Conservation (phyloP, 2,888 invertebrate genomes). For the Theristus sp. region DNA sequence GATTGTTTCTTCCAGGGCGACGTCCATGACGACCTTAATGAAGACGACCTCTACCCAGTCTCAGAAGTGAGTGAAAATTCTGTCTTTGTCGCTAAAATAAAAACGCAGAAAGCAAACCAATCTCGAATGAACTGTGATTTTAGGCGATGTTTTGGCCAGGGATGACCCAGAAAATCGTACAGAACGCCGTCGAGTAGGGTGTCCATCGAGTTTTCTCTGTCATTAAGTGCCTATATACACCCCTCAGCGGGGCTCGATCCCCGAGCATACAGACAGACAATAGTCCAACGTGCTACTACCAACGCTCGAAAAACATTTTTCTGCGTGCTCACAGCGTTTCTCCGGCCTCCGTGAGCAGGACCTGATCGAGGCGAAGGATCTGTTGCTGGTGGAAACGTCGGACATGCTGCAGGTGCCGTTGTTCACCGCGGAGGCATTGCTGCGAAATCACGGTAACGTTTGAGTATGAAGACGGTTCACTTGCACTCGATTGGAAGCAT, state of each 20-base stretch:
- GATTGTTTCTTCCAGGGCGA: not conserved
- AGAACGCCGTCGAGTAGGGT: too few species aligned
- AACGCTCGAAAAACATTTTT: too few species aligned
- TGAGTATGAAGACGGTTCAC: not conserved
- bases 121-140: too few species aligned
- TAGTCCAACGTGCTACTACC: too few species aligned
- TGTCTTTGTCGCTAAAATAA: too few species aligned
- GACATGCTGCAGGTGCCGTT: conserved; percentile 51
- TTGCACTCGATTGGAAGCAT: too few species aligned
- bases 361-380: conserved; percentile 50
- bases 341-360: conserved; percentile 46
- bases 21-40: conserved; percentile 1
- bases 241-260: too few species aligned
- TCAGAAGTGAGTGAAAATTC: conserved; percentile 1
- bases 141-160: too few species aligned
- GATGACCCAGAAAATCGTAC: too few species aligned
- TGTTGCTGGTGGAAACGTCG: conserved; percentile 48
- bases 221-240: too few species aligned
- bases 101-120: not conserved
- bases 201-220: too few species aligned
- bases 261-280: too few species aligned
- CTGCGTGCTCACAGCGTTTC: conserved; percentile 7
- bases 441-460: conserved; percentile 44
- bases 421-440: conserved; percentile 49
- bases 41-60: conserved; percentile 7